Conservation (phyloP, 2,888 invertebrate species). For the Pristionchus fissidentatus region DNA sequence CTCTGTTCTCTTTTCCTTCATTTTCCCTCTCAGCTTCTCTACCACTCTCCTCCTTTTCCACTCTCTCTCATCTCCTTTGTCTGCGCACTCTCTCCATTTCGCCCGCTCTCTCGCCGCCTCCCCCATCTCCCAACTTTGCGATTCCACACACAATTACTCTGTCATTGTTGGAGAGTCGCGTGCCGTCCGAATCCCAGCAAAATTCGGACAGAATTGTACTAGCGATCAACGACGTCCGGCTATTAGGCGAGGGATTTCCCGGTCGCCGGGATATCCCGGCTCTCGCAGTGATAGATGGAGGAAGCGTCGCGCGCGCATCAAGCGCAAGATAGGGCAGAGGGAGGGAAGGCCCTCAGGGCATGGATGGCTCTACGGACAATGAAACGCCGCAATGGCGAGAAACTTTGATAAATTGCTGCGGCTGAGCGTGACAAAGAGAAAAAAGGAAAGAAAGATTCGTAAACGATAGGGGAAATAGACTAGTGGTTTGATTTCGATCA, state of each 20-base stretch:
- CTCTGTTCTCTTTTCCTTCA: background rate
- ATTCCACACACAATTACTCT: conserved; percentile 14
- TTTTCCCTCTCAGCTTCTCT: conserved; percentile 31
- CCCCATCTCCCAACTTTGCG: background rate
- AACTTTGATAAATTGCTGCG: background rate
- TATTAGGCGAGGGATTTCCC: conserved; percentile 13
- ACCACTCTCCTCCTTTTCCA: background rate
- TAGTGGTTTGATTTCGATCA: background rate
- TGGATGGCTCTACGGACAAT: background rate
- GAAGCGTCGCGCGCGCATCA: background rate
- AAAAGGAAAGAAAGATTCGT: background rate
- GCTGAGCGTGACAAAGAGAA: background rate
- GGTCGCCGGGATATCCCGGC: background rate
- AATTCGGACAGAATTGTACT: conserved; percentile 17
- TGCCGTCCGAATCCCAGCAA: background rate
- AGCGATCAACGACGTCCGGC: conserved; percentile 14
- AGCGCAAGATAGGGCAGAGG: no score
- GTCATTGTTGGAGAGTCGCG: conserved; percentile 21
- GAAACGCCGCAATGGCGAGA: background rate
- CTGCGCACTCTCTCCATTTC: background rate
- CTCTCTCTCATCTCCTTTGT: conserved; percentile 10
- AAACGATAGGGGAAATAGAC: background rate
- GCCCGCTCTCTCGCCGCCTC: background rate
- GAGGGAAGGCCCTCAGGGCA: background rate
- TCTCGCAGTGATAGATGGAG: conserved; percentile 3